These are phyloP conservation scores for Fragum fragum DNA, from an alignment of 2,888 invertebrate genomes.

Conservation along the genomic window DNA sequence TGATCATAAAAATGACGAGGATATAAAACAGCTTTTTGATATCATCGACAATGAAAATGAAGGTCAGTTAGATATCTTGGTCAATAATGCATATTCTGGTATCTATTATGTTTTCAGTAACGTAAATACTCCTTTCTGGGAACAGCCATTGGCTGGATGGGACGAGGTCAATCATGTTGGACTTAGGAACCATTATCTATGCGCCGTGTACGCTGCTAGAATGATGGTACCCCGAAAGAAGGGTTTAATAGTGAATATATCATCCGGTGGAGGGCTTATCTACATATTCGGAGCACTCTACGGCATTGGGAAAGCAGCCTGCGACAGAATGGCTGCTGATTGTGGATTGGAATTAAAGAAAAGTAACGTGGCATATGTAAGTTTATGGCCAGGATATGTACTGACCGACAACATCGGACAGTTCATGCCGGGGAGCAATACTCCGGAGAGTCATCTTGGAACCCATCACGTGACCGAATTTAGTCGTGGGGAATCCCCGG, in stretches of 20 bases:
- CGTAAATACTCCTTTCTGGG: constrained; percentile 85
- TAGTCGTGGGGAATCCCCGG: constrained; percentile 75
- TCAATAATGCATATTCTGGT: constrained; percentile 87
- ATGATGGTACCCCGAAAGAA: constrained; percentile 85
- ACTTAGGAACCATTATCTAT: constrained; percentile 87
- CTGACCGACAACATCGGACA: constrained; percentile 82
- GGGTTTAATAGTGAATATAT: constrained; percentile 87
- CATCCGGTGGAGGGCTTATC: constrained; percentile 86
- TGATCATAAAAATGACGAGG: constrained; percentile 85
- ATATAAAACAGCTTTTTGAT: constrained; percentile 86
- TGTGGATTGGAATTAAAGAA: constrained; percentile 86
- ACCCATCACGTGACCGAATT: constrained; percentile 33
- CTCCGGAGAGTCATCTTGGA: not conserved
- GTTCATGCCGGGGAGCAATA: constrained; percentile 17
- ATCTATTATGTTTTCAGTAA: constrained; percentile 77
- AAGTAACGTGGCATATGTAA: constrained; percentile 85
- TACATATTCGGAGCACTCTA: constrained; percentile 87
- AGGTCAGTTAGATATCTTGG: constrained; percentile 86
- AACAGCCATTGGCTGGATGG: constrained; percentile 85
- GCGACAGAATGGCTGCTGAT: constrained; percentile 87
- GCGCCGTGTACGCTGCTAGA: constrained; percentile 85
- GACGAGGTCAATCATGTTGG: constrained; percentile 87
- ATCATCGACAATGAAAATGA: constrained; percentile 84
- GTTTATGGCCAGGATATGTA: constrained; percentile 87
- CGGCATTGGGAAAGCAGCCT: constrained; percentile 87